These are phyloP conservation scores for Stegodyphus mimosarum DNA, from an alignment of 1,140 invertebrate genomes.

Conservation along the genomic window DNA sequence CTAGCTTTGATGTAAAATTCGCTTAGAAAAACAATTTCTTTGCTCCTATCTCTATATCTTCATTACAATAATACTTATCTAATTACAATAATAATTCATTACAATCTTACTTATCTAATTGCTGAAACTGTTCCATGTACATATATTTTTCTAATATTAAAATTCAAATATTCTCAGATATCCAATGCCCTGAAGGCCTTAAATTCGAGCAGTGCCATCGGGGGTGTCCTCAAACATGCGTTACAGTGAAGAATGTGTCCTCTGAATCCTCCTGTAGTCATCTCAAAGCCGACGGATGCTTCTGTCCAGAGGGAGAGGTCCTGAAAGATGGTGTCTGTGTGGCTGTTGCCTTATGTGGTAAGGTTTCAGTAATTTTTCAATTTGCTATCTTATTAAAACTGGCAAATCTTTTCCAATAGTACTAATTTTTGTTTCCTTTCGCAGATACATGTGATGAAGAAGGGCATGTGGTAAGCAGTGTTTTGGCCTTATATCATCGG, in stretches of 20 bases:
- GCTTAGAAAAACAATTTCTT: too few species aligned
- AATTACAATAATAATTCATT: too few species aligned
- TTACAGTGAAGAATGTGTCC: conserved; percentile 65
- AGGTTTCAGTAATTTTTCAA: conserved; percentile 3
- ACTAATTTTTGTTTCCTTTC: neutral
- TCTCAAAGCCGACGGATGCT: conserved; percentile 79
- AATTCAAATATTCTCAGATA: conserved; percentile 44
- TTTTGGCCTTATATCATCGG: neutral
- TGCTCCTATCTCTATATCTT: too few species aligned
- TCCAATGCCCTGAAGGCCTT: conserved; percentile 70
- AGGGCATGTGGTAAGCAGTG: conserved; percentile 71
- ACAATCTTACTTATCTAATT: too few species aligned
- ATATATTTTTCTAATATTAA: conserved; percentile 31
- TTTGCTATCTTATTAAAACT: neutral
- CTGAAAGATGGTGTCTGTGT: conserved; percentile 74
- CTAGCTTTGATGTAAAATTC: too few species aligned
- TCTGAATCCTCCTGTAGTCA: conserved; percentile 65
- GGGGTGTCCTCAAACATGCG: conserved; percentile 79
- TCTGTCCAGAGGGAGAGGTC: conserved; percentile 80
- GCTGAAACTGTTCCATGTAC: conserved; percentile 59
- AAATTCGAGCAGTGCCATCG: conserved; percentile 77
- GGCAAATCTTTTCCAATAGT: conserved; percentile 6
- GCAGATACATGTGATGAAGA: conserved; percentile 75
- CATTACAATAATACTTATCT: too few species aligned
- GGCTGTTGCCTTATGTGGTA: conserved; percentile 71